Conservation (phyloP, 2,113 vertebrate species). For the Macrotus californicus region DNA sequence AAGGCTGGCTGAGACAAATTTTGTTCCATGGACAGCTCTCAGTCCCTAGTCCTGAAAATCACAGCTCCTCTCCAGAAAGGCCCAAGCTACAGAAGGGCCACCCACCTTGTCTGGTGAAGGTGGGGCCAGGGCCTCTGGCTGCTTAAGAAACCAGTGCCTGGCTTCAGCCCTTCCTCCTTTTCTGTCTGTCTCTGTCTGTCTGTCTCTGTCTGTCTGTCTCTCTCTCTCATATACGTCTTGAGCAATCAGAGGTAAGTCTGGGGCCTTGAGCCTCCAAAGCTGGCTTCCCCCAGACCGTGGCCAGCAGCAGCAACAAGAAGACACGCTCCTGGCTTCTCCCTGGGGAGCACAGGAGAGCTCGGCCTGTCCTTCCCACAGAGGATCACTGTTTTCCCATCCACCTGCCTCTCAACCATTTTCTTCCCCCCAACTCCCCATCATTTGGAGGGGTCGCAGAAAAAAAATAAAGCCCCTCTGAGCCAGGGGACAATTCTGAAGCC, state of each 20-base stretch:
- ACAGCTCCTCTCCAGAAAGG: neutral
- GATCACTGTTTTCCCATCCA: neutral
- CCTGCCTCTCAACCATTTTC: neutral
- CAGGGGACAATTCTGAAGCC: slow-evolving; percentile 21
- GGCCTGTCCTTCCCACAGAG: neutral
- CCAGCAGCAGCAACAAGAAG: neutral
- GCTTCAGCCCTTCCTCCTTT: neutral
- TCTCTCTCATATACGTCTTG: neutral
- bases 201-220: neutral
- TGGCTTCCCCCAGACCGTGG: neutral
- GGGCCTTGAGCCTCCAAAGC: neutral
- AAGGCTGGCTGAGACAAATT: neutral
- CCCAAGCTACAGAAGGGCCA: neutral
- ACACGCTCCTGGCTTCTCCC: neutral
- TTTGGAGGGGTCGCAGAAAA: neutral
- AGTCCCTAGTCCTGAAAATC: neutral
- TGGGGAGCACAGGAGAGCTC: neutral
- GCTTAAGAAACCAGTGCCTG: neutral
- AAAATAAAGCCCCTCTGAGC: neutral
- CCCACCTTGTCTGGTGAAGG: neutral
- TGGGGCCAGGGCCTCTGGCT: neutral
- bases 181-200: neutral
- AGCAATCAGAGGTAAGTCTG: neutral
- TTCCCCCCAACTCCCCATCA: neutral
- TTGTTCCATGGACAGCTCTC: neutral